Base-by-base conservation (phyloP, 92 coral and sea anemone species). In the Siderastrea siderea region DNA sequence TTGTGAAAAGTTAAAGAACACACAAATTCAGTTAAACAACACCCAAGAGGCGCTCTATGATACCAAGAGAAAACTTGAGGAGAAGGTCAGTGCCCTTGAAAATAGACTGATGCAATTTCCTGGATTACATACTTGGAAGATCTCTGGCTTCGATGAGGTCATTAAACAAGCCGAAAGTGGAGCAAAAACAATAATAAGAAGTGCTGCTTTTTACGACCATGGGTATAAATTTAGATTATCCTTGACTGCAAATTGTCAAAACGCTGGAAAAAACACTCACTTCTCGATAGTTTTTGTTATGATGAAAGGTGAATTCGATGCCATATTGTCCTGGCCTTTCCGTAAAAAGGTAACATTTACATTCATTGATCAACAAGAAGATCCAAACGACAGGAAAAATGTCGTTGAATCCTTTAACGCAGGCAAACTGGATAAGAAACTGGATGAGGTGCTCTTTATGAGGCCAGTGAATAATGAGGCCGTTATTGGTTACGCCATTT, bases 141-240 rank as follows among this genome's bases (percentile, higher is more conserved):
- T 71, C 7, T 15, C 9, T 47, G 57, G 43, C 10, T 48, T 71
- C 1, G 0, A 14, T 10, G 52, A 49, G n/a, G n/a, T n/a, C n/a
- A n/a, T n/a, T n/a, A n/a, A n/a, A n/a, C n/a, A n/a, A n/a, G n/a
- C n/a, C n/a, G n/a, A n/a, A n/a, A 71, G 43, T 3, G 52, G 6
- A 46, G 54, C 4, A 0, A 3, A 12, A 48, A 0, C 8, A 1
- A 0, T 4, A 1, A 12, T 71, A 47, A 6, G 13, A 47, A 71
- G 57, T 47, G 14, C 58, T 11, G 17, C 54, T 6, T 47, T 71
- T 13, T 71, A 47, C 54, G 17, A 4, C n/a, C 16, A 49, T 47
- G 75, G 75, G n/a, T 71, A 69, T 69, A 69, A 46, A 69, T 69
- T 7, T 6, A 48, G 57, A 71, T 47, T 71, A 71, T 15, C 5